Percentiles rank a stretch among this genome's conserved stretches.
These are phyloP conservation scores for Podargus strigoides DNA, from an alignment of 2,797 vertebrate genomes.

Conservation along the genomic window DNA sequence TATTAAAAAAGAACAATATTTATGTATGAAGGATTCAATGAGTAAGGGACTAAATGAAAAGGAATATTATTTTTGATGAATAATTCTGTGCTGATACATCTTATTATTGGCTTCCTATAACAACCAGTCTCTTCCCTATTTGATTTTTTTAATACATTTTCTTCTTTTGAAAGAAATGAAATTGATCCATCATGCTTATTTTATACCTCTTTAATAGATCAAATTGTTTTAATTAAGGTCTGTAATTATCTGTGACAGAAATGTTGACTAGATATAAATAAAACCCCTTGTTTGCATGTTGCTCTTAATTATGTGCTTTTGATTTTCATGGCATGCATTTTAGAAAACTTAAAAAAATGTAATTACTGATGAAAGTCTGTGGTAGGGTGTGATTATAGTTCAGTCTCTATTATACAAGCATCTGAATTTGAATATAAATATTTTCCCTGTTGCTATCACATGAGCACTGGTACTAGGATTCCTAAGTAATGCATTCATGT, in stretches of 20 bases:
- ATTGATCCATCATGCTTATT: neutral
- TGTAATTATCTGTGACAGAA: constrained; percentile 39
- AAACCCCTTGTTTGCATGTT: neutral
- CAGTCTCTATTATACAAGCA: neutral
- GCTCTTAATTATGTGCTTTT: constrained; percentile 42
- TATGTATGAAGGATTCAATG: neutral
- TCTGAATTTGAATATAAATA: neutral
- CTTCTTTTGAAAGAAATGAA: neutral
- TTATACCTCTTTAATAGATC: constrained; percentile 28
- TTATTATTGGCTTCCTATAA: neutral
- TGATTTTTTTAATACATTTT: constrained; percentile 18
- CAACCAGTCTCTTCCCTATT: neutral
- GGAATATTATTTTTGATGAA: neutral
- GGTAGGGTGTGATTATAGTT: constrained; percentile 3
- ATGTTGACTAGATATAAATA: constrained; percentile 38
- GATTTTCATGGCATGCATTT: constrained; percentile 30
- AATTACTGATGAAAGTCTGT: constrained; percentile 30
- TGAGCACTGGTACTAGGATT: neutral
- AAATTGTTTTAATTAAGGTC: constrained; percentile 48
- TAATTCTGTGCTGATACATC: neutral
- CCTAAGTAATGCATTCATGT: neutral
- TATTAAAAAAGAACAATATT: neutral
- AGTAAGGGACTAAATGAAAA: neutral
- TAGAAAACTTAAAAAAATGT: constrained; percentile 17
- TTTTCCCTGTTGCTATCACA: neutral